Evolutionary conservation across 2,113 vertebrate species (phyloP).

Genomic region (Scomber scombrus): DNA sequence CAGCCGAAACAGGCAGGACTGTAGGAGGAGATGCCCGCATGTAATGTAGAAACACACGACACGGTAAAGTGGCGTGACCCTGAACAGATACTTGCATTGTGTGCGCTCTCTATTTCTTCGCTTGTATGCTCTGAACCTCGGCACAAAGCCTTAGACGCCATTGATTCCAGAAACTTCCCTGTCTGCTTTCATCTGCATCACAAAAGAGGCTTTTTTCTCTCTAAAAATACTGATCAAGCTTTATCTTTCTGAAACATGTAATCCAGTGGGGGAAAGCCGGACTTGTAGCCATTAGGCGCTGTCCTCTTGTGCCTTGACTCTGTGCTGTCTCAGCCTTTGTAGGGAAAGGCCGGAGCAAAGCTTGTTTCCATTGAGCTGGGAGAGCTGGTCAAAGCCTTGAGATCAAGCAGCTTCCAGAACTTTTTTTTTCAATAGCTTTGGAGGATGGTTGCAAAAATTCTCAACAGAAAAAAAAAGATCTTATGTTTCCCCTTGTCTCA

Average conservation of each 20-base stretch:
- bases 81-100: slow-evolving; percentile 11
- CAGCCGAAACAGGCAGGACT: background rate
- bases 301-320: slow-evolving; percentile 58
- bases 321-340: slow-evolving; percentile 60
- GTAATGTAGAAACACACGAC: background rate
- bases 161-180: slow-evolving; percentile 54
- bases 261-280: slow-evolving; percentile 56
- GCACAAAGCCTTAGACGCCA: slow-evolving; percentile 31
- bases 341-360: slow-evolving; percentile 57
- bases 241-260: slow-evolving; percentile 66
- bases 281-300: slow-evolving; percentile 65
- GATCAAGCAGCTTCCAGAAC: slow-evolving; percentile 64
- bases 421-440: slow-evolving; percentile 50
- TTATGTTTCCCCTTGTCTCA: slow-evolving; percentile 40
- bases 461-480: slow-evolving; percentile 40
- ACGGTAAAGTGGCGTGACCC: slow-evolving; percentile 9
- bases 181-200: slow-evolving; percentile 74
- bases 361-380: slow-evolving; percentile 65
- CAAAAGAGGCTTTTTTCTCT: slow-evolving; percentile 53
- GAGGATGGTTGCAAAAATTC: slow-evolving; percentile 32
- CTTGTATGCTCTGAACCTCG: slow-evolving; percentile 55
- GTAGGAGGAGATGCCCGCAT: background rate
- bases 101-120: slow-evolving; percentile 3
- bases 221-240: slow-evolving; percentile 64
- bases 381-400: slow-evolving; percentile 62